Conservation (phyloP, 2,888 invertebrate species). For the Ophion obscuratus region DNA sequence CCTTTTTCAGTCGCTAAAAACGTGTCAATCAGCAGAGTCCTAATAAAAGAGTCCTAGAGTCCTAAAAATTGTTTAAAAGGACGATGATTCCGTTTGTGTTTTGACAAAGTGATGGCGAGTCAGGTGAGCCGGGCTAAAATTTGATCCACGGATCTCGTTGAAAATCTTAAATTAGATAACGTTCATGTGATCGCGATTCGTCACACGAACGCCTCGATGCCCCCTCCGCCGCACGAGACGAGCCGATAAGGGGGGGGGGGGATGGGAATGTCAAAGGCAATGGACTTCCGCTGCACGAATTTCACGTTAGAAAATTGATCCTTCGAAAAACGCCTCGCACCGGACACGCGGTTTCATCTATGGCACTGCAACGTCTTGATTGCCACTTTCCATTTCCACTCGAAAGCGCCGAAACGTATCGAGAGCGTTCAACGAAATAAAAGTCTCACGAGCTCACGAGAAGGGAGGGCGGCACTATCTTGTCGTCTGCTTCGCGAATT, state of each 20-base stretch:
- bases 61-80: too few relatives aligned
- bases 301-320: slow-evolving; percentile 16
- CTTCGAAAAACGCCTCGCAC: background rate
- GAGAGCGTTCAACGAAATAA: background rate
- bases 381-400: background rate
- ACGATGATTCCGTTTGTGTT: slow-evolving; percentile 1
- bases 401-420: background rate
- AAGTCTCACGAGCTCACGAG: slow-evolving; percentile 11
- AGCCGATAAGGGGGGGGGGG: slow-evolving; percentile 1
- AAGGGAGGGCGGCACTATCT: background rate
- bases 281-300: slow-evolving; percentile 34
- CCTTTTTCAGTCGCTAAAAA: background rate
- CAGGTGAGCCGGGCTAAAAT: background rate
- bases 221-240: background rate
- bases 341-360: background rate
- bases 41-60: too few relatives aligned
- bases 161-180: slow-evolving; percentile 60
- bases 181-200: slow-evolving; percentile 54
- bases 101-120: slow-evolving; percentile 4
- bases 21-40: background rate
- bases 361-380: background rate
- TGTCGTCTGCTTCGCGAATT: slow-evolving; percentile 58
- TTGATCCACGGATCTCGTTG: slow-evolving; percentile 5
- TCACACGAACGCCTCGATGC: slow-evolving; percentile 29
- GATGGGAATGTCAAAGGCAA: slow-evolving; percentile 44